Conservation (phyloP, 2,888 invertebrate species). For the Drosophila cognata region DNA sequence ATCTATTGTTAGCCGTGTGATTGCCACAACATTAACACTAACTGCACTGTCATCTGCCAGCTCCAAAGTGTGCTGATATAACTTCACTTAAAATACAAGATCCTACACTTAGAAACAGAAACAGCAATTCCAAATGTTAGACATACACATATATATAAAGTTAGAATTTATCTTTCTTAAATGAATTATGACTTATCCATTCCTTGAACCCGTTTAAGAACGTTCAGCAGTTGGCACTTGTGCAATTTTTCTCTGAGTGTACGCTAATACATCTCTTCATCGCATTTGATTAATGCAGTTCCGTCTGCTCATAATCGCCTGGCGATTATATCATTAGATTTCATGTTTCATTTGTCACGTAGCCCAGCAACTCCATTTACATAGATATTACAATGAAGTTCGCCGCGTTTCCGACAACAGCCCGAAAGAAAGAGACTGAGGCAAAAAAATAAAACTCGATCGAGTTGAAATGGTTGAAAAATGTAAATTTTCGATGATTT, state of each 20-base stretch:
- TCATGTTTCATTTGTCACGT: slow-evolving; percentile 21
- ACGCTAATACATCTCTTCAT: background rate
- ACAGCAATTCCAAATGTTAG: background rate
- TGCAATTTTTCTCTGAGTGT: background rate
- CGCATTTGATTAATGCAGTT: slow-evolving; percentile 38
- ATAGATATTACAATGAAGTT: background rate
- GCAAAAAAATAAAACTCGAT: slow-evolving; percentile 60
- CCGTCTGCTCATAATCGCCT: background rate
- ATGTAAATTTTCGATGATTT: slow-evolving; percentile 13
- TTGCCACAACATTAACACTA: slow-evolving; percentile 9
- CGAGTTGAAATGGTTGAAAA: background rate
- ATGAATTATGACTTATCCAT: background rate
- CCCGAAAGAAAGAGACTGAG: slow-evolving; percentile 60
- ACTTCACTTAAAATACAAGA: background rate
- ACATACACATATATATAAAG: too few relatives aligned
- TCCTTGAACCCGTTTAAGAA: background rate
- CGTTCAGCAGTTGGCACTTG: background rate
- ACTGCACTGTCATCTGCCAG: slow-evolving; percentile 10
- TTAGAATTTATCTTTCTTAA: background rate
- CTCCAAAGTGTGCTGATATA: background rate
- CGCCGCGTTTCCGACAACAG: slow-evolving; percentile 37
- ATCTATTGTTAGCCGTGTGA: slow-evolving; percentile 21
- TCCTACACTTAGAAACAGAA: background rate
- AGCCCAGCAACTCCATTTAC: slow-evolving; percentile 16
- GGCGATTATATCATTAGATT: background rate